Base-by-base conservation (phyloP, 2,113 vertebrate genomes). In the Oreocharis arfaki region DNA sequence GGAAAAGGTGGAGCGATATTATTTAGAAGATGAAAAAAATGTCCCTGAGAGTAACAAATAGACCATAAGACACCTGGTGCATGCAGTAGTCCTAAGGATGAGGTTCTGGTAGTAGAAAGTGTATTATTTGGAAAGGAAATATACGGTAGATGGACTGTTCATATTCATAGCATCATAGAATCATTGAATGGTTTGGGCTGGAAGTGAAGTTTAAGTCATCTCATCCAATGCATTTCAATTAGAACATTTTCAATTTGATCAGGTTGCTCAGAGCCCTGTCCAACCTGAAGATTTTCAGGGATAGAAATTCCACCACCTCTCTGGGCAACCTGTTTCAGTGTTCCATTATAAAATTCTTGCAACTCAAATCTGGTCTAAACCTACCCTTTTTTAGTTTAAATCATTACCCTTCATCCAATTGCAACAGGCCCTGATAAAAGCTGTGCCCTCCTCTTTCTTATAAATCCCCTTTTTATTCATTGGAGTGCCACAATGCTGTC, bases 351-450 rank as follows among this genome's bases (percentile, higher is more conserved):
- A 93, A 84, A 77, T 37, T 30, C 6, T 23, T 70, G 5, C 30
- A 60, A 24, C 10, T 81, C 52, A 28, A 23, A 46, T 35, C 20
- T 65, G 56, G 10, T 27, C 11, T 52, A 23, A 88, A 53, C 8
- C 7, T 56, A 32, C 5, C 1, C 2, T 39, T 26, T 41, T 83
- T 82, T 32, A 57, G 8, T 46, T 92, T 75, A 46, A 85, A 90
- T 41, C 3, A 20, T 47, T 30, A 12, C 2, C 3, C 11, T 28
- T 37, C 19, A 7, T 16, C 28, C 22, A 71, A 5, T 42, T 0
- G 0, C 26, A 61, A 67, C 13, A 88, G 33, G 3, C 6, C 5
- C 4, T 50, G 1, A 7, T 37, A n/a, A 53, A 87, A 53, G 4
- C 3, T 78, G 41, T 23, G 16, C 23, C 5, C 1, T 23, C 2